phyloP scores from a whole-genome alignment of 2,113 vertebrate genomes.

The Eublepharis macularius region DNA sequence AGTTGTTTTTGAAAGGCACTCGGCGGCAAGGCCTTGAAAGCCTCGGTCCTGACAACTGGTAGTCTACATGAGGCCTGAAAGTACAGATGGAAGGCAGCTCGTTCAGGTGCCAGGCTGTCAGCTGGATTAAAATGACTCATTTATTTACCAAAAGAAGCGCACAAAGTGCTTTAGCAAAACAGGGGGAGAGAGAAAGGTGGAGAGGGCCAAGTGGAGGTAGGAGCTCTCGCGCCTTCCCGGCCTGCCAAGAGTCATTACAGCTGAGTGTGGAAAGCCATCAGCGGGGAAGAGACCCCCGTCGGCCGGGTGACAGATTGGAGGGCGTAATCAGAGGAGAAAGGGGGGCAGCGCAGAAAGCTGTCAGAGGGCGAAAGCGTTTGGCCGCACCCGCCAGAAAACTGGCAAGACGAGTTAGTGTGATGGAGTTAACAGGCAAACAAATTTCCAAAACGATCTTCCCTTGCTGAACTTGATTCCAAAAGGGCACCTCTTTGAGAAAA shows the following conservation, averaged over 20 bases:
- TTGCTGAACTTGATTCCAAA: conserved; percentile 61
- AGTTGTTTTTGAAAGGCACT: conserved; percentile 79
- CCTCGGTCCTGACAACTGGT: conserved; percentile 76
- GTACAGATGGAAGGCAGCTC: conserved; percentile 99
- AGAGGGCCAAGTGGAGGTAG: conserved; percentile 76
- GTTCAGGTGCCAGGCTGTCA: conserved; percentile 99
- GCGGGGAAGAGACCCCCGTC: conserved; percentile 92
- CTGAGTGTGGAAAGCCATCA: conserved; percentile 94
- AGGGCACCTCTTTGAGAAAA: conserved; percentile 62
- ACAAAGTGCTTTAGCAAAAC: conserved; percentile 94
- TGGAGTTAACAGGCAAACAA: conserved; percentile 78
- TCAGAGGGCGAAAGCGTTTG: conserved; percentile 86
- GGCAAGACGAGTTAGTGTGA: conserved; percentile 85
- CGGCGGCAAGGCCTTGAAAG: conserved; percentile 70
- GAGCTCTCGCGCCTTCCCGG: conserved; percentile 77
- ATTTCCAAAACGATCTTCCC: conserved; percentile 77
- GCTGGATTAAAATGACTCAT: conserved; percentile 99
- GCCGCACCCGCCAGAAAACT: conserved; percentile 92
- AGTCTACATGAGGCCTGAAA: conserved; percentile 79
- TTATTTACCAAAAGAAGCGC: conserved; percentile 98
- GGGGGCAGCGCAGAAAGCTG: conserved; percentile 83
- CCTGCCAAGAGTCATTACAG: conserved; percentile 99
- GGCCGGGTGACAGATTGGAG: conserved; percentile 98
- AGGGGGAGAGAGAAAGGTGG: conserved; percentile 57
- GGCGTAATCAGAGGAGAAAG: conserved; percentile 90